A percentile compares a stretch with the other conserved stretches of the same genome.
Conservation (phyloP, 2,797 vertebrate species). For the Vultur gryphus region DNA sequence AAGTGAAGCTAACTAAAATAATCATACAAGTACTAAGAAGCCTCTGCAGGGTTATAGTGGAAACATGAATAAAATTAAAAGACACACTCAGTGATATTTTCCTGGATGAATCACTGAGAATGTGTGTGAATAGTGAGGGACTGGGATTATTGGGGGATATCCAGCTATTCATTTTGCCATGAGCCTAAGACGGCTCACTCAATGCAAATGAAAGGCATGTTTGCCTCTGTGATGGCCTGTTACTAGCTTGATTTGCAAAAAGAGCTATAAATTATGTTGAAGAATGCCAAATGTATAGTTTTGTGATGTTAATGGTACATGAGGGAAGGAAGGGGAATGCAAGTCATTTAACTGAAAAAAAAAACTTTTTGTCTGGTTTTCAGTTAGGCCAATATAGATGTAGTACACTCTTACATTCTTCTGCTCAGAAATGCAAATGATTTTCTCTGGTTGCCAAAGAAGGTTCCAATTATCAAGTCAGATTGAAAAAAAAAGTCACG, state of each 20-base stretch:
- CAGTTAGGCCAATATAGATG: neutral
- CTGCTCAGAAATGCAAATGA: neutral
- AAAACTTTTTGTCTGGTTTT: neutral
- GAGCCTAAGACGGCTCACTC: neutral
- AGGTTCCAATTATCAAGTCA: conserved; percentile 2
- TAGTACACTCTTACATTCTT: neutral
- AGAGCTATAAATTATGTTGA: conserved; percentile 35
- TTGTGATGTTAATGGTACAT: neutral
- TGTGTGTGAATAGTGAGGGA: neutral
- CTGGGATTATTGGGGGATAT: neutral
- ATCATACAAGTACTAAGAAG: conserved; percentile 51
- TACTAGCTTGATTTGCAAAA: conserved; percentile 12
- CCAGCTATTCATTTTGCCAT: conserved; percentile 2
- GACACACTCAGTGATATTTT: conserved; percentile 25
- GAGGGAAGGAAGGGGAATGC: neutral
- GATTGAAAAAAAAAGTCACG: neutral
- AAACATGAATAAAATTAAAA: conserved; percentile 60
- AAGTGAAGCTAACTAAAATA: conserved; percentile 57
- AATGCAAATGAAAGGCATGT: conserved; percentile 30
- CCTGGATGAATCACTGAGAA: conserved; percentile 39
- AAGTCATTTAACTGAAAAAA: neutral
- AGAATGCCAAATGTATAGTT: conserved; percentile 31
- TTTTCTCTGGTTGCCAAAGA: neutral
- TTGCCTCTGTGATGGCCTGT: neutral
- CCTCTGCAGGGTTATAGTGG: conserved; percentile 11